Percentiles rank a stretch among this genome's conserved stretches.
These are phyloP conservation scores for Ciconia nigra DNA, from an alignment of 2,797 vertebrate genomes.

Conservation along the genomic window DNA sequence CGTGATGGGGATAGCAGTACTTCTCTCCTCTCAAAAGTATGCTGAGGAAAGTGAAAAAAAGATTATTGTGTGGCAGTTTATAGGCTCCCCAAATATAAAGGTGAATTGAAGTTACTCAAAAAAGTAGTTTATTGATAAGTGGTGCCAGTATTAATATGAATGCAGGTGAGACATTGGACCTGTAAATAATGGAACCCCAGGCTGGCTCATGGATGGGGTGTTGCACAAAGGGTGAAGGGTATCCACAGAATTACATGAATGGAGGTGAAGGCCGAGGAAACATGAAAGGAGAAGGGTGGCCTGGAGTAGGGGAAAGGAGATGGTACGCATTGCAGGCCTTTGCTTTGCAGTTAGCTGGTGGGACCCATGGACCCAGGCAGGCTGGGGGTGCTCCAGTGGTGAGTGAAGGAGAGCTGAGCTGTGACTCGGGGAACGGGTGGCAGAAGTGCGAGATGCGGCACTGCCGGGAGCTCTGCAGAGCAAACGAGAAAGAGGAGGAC, in stretches of 20 bases:
- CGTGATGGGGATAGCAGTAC: too few species aligned
- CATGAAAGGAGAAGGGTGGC: neutral
- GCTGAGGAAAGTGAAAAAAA: neutral
- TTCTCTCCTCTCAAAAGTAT: neutral
- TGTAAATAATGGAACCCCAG: neutral
- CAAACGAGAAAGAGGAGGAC: fast-evolving
- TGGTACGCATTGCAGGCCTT: too few species aligned
- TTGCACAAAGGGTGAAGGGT: neutral
- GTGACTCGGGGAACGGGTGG: fast-evolving
- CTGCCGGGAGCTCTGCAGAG: neutral
- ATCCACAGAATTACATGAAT: neutral
- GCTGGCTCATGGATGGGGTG: neutral
- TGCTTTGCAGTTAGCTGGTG: neutral
- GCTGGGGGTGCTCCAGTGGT: fast-evolving
- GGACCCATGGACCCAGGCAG: fast-evolving
- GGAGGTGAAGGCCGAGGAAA: neutral
- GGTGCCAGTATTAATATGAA: neutral
- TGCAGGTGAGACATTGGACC: neutral
- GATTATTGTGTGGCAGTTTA: neutral
- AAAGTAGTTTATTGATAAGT: neutral
- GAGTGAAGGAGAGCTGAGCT: fast-evolving
- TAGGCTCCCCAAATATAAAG: neutral
- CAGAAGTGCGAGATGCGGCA: fast-evolving
- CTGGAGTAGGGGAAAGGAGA: neutral
- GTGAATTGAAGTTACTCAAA: neutral